Evolutionary conservation across 2,888 invertebrate genomes (phyloP).

Genomic region (Ernsta delagoae): DNA sequence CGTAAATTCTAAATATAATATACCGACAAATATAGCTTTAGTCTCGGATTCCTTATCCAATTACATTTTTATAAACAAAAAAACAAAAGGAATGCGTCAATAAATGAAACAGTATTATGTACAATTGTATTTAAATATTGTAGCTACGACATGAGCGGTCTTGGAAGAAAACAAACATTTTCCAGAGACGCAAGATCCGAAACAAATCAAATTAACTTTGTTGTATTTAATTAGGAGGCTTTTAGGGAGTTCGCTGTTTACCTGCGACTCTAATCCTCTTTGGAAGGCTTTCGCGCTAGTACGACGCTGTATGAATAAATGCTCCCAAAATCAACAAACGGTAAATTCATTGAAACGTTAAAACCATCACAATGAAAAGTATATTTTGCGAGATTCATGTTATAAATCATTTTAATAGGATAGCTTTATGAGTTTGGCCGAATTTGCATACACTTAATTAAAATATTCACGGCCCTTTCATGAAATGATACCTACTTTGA

Average conservation of each 20-base stretch:
- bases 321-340: constrained; percentile 29
- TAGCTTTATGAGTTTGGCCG: constrained; percentile 19
- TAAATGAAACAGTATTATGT: too few species aligned
- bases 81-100: too few species aligned
- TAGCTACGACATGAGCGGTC: not conserved
- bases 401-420: constrained; percentile 35
- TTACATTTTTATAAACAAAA: too few species aligned
- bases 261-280: constrained; percentile 32
- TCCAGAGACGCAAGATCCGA: not conserved
- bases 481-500: constrained; percentile 12
- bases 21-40: too few species aligned
- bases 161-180: not conserved
- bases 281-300: constrained; percentile 11
- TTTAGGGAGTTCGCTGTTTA: constrained; percentile 22
- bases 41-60: too few species aligned
- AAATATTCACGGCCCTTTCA: constrained; percentile 19
- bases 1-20: too few species aligned
- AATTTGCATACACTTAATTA: constrained; percentile 32
- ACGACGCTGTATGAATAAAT: constrained; percentile 16
- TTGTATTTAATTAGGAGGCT: constrained; percentile 25
- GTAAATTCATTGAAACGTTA: constrained; percentile 28
- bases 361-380: constrained; percentile 25
- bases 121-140: too few species aligned
- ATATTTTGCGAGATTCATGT: constrained; percentile 15
- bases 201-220: constrained; percentile 22